These are phyloP conservation scores for Drosophila quinaria DNA, from an alignment of 2,888 invertebrate genomes.

Conservation along the genomic window DNA sequence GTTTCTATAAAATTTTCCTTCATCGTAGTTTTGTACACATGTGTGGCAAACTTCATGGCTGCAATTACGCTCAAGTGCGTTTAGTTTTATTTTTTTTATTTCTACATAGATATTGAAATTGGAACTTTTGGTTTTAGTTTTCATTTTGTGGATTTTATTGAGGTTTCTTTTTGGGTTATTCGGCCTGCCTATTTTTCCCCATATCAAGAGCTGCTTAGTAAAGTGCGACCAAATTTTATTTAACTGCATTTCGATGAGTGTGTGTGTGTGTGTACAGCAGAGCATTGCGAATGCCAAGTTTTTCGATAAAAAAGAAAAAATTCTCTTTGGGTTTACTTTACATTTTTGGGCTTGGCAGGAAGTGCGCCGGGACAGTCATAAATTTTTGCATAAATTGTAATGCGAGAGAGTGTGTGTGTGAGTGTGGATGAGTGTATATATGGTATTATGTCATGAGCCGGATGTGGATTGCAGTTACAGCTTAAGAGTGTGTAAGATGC, in stretches of 20 bases:
- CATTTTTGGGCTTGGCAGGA: slow-evolving; percentile 49
- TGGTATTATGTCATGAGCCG: slow-evolving; percentile 66
- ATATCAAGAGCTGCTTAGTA: slow-evolving; percentile 61
- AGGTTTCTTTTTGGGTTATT: slow-evolving; percentile 12
- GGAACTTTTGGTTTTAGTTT: slow-evolving; percentile 64
- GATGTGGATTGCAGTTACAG: slow-evolving; percentile 68
- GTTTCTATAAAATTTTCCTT: too few species aligned
- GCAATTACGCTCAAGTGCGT: slow-evolving; percentile 80
- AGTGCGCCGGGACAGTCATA: slow-evolving; percentile 67
- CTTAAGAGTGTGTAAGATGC: slow-evolving; percentile 62
- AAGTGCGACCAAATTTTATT: slow-evolving; percentile 68
- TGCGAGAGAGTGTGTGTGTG: background rate
- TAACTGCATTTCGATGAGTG: slow-evolving; percentile 54
- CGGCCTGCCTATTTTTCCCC: slow-evolving; percentile 24
- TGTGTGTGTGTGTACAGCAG: slow-evolving; percentile 23
- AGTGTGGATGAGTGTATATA: slow-evolving; percentile 5
- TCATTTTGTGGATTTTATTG: slow-evolving; percentile 26
- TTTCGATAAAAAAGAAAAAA: slow-evolving; percentile 65
- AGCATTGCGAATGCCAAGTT: slow-evolving; percentile 70
- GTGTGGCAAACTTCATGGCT: slow-evolving; percentile 46
- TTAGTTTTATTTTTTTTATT: slow-evolving; percentile 54
- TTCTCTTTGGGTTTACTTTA: slow-evolving; percentile 51
- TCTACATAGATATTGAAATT: slow-evolving; percentile 65
- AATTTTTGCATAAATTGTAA: slow-evolving; percentile 75
- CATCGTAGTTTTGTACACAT: background rate